A percentile compares a stretch with the other conserved stretches of the same genome.
Conservation (phyloP, 2,113 vertebrate genomes). For the Poecile atricapillus region DNA sequence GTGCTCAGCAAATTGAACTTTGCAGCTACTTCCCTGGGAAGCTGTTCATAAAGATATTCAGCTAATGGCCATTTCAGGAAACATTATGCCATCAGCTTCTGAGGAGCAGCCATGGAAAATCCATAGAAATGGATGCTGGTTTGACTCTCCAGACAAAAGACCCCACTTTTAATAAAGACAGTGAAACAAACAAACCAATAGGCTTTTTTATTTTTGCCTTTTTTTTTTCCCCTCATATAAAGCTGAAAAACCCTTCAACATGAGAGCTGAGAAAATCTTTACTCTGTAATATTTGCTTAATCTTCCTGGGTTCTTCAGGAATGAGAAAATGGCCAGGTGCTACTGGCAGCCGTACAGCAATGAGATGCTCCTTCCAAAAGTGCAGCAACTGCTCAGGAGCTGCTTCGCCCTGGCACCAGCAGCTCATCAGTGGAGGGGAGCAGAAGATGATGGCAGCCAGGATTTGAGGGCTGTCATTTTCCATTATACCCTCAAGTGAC, state of each 20-base stretch:
- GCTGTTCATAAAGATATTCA: conserved; percentile 35
- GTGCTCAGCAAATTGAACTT: conserved; percentile 59
- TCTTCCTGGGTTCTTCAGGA: not conserved
- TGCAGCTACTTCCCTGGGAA: conserved; percentile 43
- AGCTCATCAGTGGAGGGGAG: not conserved
- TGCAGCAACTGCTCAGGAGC: not conserved
- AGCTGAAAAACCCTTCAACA: not conserved
- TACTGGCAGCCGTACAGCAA: not conserved
- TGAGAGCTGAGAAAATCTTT: not conserved
- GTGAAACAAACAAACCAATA: conserved; percentile 27
- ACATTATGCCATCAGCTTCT: conserved; percentile 8
- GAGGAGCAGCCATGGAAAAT: not conserved
- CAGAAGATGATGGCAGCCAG: not conserved
- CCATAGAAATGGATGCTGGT: conserved; percentile 15
- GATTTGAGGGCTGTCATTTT: conserved; percentile 3
- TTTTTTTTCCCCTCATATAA: not conserved
- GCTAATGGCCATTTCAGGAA: conserved; percentile 63
- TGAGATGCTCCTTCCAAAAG: not conserved
- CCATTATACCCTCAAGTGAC: not conserved
- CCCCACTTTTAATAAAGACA: not conserved
- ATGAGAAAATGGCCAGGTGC: not conserved
- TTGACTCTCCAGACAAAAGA: not conserved
- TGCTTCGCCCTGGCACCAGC: not conserved
- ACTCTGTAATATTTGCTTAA: not conserved
- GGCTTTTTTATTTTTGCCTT: not conserved